phyloP scores from a whole-genome alignment of 1,140 invertebrate species.

The Aphaenogaster floridana region DNA sequence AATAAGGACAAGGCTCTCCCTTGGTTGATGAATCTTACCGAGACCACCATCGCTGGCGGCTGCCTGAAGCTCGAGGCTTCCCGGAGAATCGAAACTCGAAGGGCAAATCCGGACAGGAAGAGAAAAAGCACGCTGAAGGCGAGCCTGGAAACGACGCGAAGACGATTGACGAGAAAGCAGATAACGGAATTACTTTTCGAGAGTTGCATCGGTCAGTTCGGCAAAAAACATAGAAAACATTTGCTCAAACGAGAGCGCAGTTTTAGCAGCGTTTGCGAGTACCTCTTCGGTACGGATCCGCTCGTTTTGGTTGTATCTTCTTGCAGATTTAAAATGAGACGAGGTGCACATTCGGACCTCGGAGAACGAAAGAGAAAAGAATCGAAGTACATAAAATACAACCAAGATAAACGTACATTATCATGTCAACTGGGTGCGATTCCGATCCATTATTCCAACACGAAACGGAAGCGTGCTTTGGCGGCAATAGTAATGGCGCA shows the following conservation, averaged over 20 bases:
- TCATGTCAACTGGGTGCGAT: background rate
- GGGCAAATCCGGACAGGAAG: background rate
- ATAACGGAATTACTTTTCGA: conserved; percentile 77
- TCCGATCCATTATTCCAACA: background rate
- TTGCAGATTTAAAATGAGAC: background rate
- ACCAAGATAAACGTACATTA: background rate
- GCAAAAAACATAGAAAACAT: background rate
- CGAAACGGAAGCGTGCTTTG: background rate
- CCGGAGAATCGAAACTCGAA: background rate
- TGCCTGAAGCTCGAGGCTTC: conserved; percentile 70
- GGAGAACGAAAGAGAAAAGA: background rate
- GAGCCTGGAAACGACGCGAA: background rate
- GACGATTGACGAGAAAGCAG: conserved; percentile 50
- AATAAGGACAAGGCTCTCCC: background rate
- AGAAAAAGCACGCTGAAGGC: background rate
- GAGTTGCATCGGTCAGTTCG: conserved; percentile 72
- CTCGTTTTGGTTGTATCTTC: background rate
- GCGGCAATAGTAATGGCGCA: background rate
- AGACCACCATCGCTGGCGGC: conserved; percentile 32
- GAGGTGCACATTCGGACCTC: background rate
- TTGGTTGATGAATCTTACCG: conserved; percentile 73
- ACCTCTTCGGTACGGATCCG: background rate
- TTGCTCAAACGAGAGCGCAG: background rate
- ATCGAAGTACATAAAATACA: background rate
- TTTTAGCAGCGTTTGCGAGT: background rate